Percentiles rank a stretch among this genome's conserved stretches.
These are phyloP conservation scores for Salvelinus fontinalis DNA, from an alignment of 2,113 vertebrate genomes.

Conservation along the genomic window DNA sequence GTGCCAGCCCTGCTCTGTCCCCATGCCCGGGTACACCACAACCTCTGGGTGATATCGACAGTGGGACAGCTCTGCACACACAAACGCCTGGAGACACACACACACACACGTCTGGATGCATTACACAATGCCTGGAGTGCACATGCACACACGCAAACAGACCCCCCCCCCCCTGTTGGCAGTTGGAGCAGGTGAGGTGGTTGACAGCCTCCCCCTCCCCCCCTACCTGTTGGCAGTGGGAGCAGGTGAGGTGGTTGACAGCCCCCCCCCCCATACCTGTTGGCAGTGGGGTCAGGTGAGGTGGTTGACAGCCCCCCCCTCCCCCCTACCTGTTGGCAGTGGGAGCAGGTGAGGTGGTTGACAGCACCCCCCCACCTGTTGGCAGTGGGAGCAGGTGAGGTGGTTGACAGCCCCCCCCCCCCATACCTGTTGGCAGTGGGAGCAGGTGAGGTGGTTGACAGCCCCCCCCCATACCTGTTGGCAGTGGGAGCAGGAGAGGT, in stretches of 20 bases:
- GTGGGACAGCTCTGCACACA: slow-evolving; percentile 88
- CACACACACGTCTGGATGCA: slow-evolving; percentile 5
- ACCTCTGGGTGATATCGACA: slow-evolving; percentile 90
- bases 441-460: slow-evolving; percentile 88
- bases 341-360: slow-evolving; percentile 88
- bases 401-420: slow-evolving; percentile 73
- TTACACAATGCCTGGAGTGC: background rate
- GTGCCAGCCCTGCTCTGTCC: slow-evolving; percentile 72
- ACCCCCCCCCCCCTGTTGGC: slow-evolving; percentile 73
- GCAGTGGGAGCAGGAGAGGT: slow-evolving; percentile 87
- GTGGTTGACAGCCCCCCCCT: slow-evolving; percentile 74
- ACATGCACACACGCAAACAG: slow-evolving; percentile 70
- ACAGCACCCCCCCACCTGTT: slow-evolving; percentile 76
- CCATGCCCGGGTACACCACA: slow-evolving; percentile 80
- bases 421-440: slow-evolving; percentile 85
- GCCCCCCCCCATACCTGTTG: slow-evolving; percentile 75
- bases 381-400: slow-evolving; percentile 88
- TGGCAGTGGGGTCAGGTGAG: slow-evolving; percentile 88
- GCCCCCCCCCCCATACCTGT: slow-evolving; percentile 69
- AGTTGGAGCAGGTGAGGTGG: slow-evolving; percentile 84
- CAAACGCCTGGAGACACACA: slow-evolving; percentile 79
- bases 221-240: slow-evolving; percentile 85
- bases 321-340: slow-evolving; percentile 83
- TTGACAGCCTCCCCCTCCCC: background rate
- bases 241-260: slow-evolving; percentile 88